phyloP scores from a whole-genome alignment of 2,113 vertebrate genomes.

The Entomyzon cyanotis region DNA sequence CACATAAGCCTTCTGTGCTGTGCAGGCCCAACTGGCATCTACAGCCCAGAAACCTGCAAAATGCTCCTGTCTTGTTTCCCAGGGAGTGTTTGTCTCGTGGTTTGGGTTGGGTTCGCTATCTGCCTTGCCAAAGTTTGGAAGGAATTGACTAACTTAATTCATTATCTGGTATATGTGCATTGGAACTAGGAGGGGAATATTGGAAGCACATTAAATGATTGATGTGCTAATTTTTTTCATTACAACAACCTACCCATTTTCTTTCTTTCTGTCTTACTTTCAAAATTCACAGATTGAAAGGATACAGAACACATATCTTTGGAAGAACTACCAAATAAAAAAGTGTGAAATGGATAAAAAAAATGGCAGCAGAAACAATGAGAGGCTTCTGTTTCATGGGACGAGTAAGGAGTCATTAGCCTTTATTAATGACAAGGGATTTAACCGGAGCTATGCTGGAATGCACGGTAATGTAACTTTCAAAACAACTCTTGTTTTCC shows the following conservation, averaged over 20 bases:
- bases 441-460: conserved; percentile 89
- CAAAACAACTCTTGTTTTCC: background rate
- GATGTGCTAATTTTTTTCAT: background rate
- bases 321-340: conserved; percentile 84
- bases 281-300: conserved; percentile 81
- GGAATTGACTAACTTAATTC: background rate
- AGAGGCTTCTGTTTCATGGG: conserved; percentile 85
- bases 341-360: conserved; percentile 82
- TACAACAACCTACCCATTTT: background rate
- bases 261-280: background rate
- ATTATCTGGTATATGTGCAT: background rate
- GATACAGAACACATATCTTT: conserved; percentile 82
- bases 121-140: background rate
- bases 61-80: background rate
- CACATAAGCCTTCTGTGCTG: accelerated
- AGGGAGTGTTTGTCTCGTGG: background rate
- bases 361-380: conserved; percentile 77
- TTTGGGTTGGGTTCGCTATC: background rate
- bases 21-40: background rate
- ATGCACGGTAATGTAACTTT: conserved; percentile 76
- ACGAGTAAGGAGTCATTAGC: conserved; percentile 56
- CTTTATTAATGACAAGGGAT: conserved; percentile 78
- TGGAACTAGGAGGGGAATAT: background rate
- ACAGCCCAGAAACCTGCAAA: background rate
- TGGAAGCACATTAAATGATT: background rate